Evolutionary conservation across 2,888 invertebrate species (phyloP), one percentile per base, ranked within the genome.

Genomic region (Volucella bombylans): DNA sequence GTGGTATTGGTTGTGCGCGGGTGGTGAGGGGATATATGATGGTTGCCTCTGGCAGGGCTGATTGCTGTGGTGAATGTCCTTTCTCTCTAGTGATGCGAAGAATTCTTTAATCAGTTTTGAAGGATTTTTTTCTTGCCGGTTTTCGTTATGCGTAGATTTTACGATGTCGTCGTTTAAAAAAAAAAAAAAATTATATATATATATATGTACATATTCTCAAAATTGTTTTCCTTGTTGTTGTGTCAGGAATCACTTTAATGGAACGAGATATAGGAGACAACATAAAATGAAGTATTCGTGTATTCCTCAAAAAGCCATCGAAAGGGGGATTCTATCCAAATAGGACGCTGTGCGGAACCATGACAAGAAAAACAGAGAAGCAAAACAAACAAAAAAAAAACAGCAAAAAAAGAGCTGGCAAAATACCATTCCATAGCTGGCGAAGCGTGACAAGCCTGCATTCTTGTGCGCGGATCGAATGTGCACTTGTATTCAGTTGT

Each of bases 51-150:
- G 67, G 57, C 72, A 68, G 67, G 39, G 73, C 69, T 82, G 78
- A 68, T 61, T 55, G 55, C 49, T 62, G 67, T 72, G 71, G 82
- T 77, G 72, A 72, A 82, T 72, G 61, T 77, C 67, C 72, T 68
- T 67, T 62, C 54, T 50, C 49, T 59, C 39, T 39, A 43, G 59
- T 43, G 67, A 47, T 62, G 78, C 47, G 47, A 50, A 38, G 78
- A 77, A 55, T 68, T 73, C 41, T 65, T 73, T 74, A 79, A 73
- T 79, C 73, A 83, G 69, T 82, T 73, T 73, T 77, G 45, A 82
- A 59, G 43, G 45, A 69, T 68, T 71, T 71, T 47, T 38, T 62
- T 47, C 14, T 15, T 43, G 12, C 11, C 23, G 15, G 18, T 39
- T 74, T 50, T 62, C 38, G 49, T 43, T 69, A 54, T 82, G 78